Evolutionary conservation across 2,797 vertebrate species (phyloP).

Genomic region (Ceyx erithaca): DNA sequence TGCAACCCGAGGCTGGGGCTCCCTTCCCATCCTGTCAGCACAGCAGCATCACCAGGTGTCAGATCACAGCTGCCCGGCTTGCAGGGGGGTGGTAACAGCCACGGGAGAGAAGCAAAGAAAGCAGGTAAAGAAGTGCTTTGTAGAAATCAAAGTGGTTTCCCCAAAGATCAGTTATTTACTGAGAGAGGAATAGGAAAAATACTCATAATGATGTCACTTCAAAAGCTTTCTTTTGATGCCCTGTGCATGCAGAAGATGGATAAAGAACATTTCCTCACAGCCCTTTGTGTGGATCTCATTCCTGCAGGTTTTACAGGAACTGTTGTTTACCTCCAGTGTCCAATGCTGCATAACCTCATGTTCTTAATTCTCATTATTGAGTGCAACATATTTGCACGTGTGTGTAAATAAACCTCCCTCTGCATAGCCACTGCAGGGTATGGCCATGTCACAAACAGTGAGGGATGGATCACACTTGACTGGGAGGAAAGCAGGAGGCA

Average conservation of each 20-base stretch:
- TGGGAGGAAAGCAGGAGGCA: neutral
- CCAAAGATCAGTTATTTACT: neutral
- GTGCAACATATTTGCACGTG: neutral
- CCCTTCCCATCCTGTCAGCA: neutral
- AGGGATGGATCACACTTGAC: neutral
- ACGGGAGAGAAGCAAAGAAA: neutral
- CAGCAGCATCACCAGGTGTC: accelerated
- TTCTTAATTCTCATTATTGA: neutral
- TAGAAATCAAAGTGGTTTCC: neutral
- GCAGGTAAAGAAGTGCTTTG: accelerated
- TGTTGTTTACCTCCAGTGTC: neutral
- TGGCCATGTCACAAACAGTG: neutral
- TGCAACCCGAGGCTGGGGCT: neutral
- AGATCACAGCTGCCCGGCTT: accelerated
- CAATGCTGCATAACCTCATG: neutral
- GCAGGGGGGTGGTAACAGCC: neutral
- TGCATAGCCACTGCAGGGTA: neutral
- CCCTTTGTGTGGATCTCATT: neutral
- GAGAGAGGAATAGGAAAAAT: neutral
- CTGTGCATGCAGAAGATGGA: neutral
- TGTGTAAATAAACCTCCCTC: neutral
- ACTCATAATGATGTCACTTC: neutral
- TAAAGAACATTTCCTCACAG: neutral
- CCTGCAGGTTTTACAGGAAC: neutral
- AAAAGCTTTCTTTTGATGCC: neutral